Conservation (phyloP, 2,888 invertebrate genomes). For the Kuschelorhynchus macadamiae region DNA sequence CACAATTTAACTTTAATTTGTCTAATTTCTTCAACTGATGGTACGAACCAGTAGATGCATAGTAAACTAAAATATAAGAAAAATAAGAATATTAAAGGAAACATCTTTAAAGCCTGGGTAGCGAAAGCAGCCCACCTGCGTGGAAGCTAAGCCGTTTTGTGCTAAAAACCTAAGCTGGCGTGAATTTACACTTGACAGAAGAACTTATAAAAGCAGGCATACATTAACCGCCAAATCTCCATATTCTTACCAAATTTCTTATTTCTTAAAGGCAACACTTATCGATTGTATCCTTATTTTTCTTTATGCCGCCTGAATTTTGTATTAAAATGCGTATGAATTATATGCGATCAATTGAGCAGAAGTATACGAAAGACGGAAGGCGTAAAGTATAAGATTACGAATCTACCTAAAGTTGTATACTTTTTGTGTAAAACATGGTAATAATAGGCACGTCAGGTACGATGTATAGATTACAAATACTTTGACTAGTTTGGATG, state of each 20-base stretch:
- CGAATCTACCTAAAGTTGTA: no score
- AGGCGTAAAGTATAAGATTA: no score
- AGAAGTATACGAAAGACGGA: no score
- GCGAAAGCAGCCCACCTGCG: conserved; percentile 30
- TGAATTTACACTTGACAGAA: conserved; percentile 57
- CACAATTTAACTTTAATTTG: no score
- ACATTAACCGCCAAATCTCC: conserved; percentile 53
- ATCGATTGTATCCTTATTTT: conserved; percentile 50
- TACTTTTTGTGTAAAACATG: no score
- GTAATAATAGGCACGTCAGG: no score
- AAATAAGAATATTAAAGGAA: not conserved
- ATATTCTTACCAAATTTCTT: conserved; percentile 57
- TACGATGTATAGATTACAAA: no score
- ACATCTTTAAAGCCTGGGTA: not conserved
- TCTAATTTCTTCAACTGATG: no score
- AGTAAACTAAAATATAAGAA: no score
- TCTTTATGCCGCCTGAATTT: conserved; percentile 37
- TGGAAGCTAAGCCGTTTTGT: conserved; percentile 17
- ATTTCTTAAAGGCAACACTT: conserved; percentile 54
- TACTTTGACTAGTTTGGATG: no score
- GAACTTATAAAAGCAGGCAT: conserved; percentile 15
- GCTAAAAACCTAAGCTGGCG: conserved; percentile 54
- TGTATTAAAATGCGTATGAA: conserved; percentile 13
- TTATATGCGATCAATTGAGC: no score
- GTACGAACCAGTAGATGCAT: no score